Base-by-base conservation (phyloP, 2,888 invertebrate genomes). In the Leptura quadrifasciata region DNA sequence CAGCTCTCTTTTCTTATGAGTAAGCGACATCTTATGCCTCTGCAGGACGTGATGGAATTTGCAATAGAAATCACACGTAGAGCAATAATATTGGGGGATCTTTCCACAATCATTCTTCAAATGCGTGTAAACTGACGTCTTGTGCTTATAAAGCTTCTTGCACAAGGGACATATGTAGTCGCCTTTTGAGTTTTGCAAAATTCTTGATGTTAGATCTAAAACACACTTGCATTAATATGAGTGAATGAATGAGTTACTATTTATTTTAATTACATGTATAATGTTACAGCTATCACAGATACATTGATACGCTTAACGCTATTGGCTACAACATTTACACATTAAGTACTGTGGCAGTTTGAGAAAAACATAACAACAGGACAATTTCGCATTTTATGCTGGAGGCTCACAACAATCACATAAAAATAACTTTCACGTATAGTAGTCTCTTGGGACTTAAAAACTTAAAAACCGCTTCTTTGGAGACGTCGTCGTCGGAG, bases 91-190 rank as follows among this genome's bases (percentile, higher is more conserved):
- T 75, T 82, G 80, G 4, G 85, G 86, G 5, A 76, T 67, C 74
- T 86, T 84, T 9, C 93, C 92, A 87, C 95, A 95, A 87, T 95
- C 95, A 88, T 93, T 93, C 86, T 92, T 92, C 84, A 93, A 91
- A 88, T 95, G 95, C 69, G 94, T 93, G 86, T 93, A 93, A 67
- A 95, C 90, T 15, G 94, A 94, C 72, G 94, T 93, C 87, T 94
- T 94, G 89, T 93, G 93, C 88, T 93, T 93, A 91, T 96, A 96
- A 74, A 92, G 92, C 90, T 95, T 96, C 76, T 93, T 93, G 88
- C 96, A 96, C 77, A 90, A 91, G 79, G 92, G 92, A 89, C 94
- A 94, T 15, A 85, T 72, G 73, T 82, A 85, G 35, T 85, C 80
- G 8, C 86, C 86, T 17, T 71, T 76, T 0, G 69, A 12, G 70